Evolutionary conservation across 2,113 vertebrate genomes (phyloP), one percentile per base, ranked within the genome.

Genomic region (Pelecanoides urinatrix): DNA sequence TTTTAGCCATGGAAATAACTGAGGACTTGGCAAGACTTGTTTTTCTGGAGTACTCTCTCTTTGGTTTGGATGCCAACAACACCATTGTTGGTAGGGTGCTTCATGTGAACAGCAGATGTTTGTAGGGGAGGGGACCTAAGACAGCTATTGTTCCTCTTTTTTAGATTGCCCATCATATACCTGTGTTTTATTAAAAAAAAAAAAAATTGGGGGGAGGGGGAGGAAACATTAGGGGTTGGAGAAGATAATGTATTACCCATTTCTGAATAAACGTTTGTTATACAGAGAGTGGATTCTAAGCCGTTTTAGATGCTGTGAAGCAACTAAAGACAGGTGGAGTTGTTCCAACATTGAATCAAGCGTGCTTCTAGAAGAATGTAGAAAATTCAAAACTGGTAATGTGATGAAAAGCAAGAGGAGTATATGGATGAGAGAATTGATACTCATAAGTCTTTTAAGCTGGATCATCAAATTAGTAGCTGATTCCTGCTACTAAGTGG

Each of bases 231-330:
- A 86, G 45, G 89, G 68, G 20, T 79, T 67, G 84, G 91, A 96
- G 81, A 96, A 94, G 49, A 92, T 95, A 94, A 53, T 97, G 94
- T 98, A 95, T 97, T 97, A 95, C 4, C 88, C 95, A 91, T 98
- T 98, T 98, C 98, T 98, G 97, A 98, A 98, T 98, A 98, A 98
- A 98, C 52, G 6, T 98, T 98, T 98, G 97, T 98, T 98, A 98
- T 97, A 98, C 96, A 75, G 97, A 98, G 85, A 78, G 78, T 88
- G 89, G 86, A 88, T 94, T 97, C 73, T 80, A 92, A 94, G 81
- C 78, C 83, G 81, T 90, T 94, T 86, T 59, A 95, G 96, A 88
- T 61, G 36, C 38, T 52, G 25, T 45, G 66, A 88, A 92, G 67
- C 50, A 87, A 9, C 88, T 79, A 62, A 74, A 74, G 44, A 18